A percentile compares a stretch with the other conserved stretches of the same genome.
Conservation (phyloP, 1,140 invertebrate genomes). For the Drosophila repletoides region DNA sequence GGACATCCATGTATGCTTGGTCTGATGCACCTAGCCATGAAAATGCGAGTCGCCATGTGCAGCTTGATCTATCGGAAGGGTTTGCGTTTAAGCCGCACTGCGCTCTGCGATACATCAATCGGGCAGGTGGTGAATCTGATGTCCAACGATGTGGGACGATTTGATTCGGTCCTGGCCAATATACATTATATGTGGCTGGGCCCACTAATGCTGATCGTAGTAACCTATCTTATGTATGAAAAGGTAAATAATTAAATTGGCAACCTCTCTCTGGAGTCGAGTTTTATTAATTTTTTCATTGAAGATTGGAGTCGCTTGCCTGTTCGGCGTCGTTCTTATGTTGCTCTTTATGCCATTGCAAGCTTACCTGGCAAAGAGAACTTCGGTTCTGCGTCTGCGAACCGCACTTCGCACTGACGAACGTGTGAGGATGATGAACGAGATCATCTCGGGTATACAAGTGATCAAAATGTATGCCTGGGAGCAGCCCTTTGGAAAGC, state of each 20-base stretch:
- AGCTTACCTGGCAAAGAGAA: conserved; percentile 88
- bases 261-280: conserved; percentile 17
- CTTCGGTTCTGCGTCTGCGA: conserved; percentile 85
- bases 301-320: conserved; percentile 83
- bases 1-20: conserved; percentile 86
- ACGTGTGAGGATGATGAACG: conserved; percentile 92
- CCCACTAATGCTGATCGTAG: conserved; percentile 84
- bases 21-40: conserved; percentile 83
- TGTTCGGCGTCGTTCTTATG: conserved; percentile 91
- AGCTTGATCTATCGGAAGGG: conserved; percentile 88
- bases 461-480: conserved; percentile 97
- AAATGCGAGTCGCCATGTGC: conserved; percentile 84
- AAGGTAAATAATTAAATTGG: conserved; percentile 47
- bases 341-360: conserved; percentile 92
- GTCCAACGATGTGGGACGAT: conserved; percentile 85
- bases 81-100: conserved; percentile 85
- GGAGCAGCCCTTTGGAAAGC: conserved; percentile 89
- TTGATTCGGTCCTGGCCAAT: conserved; percentile 79
- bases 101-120: conserved; percentile 89
- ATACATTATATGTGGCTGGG: conserved; percentile 83
- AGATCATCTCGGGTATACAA: conserved; percentile 93
- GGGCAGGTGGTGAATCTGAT: conserved; percentile 90
- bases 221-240: conserved; percentile 83
- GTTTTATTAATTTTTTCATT: no score
- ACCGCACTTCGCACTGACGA: conserved; percentile 91